Base-by-base conservation (phyloP, 2,888 invertebrate genomes). In the Deladenus siricidicola region DNA sequence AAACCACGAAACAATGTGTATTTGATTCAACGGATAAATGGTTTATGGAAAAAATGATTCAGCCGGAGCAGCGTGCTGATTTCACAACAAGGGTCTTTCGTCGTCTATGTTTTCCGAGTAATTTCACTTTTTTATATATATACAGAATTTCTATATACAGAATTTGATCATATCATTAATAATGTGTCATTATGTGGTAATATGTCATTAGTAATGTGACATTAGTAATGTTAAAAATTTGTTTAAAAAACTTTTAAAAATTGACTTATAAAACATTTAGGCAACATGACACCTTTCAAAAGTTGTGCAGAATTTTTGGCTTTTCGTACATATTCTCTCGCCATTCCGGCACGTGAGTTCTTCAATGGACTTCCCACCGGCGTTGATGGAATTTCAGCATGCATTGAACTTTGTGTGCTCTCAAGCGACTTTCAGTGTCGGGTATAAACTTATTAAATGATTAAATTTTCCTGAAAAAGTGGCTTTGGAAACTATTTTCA, bases 351-450 rank as follows among this genome's bases (percentile, higher is more conserved):
- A 0, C 65, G 67, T n/a, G 77, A 77, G 62, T 65, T 71, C 43
- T 77, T 76, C 53, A 72, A 75, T n/a, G 73, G 70, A n/a, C 63
- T 77, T 21, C 77, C 77, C 21, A 60, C 62, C n/a, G 71, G 70
- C 6, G 66, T 68, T 52, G 71, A 76, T 10, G 77, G 77, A 29
- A 66, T 78, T 56, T 74, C 73, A 19, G 65, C 71, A n/a, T 77
- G 77, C 61, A 66, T 77, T 17, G 77, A 77, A 56, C 52, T 77
- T 30, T 77, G 77, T 53, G 72, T 76, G 4, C 66, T 78, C 17
- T 68, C 73, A 1, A 71, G 64, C 19, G 66, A 70, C 42, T 77
- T 74, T 59, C 64, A 68, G 1, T 77, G 77, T 61, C 61, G 67
- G 60, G 73, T 72, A 50, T 44, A 62, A 19, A 4, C 55, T 1